A percentile compares a stretch with the other conserved stretches of the same genome.
Conservation (phyloP, 2,113 vertebrate species). For the Phyllostomus discolor region DNA sequence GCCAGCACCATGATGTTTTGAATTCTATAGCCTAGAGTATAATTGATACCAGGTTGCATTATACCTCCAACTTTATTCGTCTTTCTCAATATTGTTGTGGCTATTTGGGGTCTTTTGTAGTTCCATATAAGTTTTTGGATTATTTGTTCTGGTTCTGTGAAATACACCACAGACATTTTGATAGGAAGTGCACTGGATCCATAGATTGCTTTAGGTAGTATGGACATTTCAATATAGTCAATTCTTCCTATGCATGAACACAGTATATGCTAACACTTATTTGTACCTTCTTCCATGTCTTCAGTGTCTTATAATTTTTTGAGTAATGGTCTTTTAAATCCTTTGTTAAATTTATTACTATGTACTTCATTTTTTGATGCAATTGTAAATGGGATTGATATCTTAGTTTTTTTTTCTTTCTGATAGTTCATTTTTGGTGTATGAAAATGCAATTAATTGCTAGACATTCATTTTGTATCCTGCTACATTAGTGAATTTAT, state of each 20-base stretch:
- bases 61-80: neutral
- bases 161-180: neutral
- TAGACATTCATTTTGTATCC: neutral
- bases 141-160: neutral
- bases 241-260: neutral
- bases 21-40: neutral
- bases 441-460: neutral
- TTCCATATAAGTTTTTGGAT: neutral
- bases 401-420: neutral
- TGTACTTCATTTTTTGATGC: neutral
- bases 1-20: neutral
- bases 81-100: neutral
- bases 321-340: neutral
- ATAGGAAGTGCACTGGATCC: neutral
- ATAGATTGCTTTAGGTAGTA: neutral
- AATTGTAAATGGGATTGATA: neutral
- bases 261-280: neutral
- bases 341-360: neutral
- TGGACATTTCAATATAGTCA: neutral
- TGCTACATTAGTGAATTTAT: neutral
- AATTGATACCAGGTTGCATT: neutral
- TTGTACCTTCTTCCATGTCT: neutral
- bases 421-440: neutral
- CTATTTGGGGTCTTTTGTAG: neutral
- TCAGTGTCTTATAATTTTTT: neutral